Evolutionary conservation across 30 jellyfish, hydroid and myxozoan species (phyloP).

Genomic region (Hydractinia symbiolongicarpus): DNA sequence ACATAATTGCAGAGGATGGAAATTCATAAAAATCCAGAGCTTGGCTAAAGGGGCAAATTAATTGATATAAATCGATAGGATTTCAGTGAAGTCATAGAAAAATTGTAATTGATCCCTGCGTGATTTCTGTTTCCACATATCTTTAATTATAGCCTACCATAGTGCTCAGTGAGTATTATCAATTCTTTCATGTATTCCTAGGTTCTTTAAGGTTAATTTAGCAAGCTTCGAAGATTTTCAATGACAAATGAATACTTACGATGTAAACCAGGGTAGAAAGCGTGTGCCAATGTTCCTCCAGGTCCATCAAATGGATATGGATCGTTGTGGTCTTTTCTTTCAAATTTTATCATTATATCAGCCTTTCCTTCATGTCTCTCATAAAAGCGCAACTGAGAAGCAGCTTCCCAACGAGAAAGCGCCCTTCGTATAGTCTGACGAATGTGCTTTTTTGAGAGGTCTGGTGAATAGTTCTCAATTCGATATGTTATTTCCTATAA

Average conservation of each 20-base stretch:
- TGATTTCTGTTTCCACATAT: too few relatives aligned
- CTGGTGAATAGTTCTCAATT: conserved; percentile 42
- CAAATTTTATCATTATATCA: conserved; percentile 60
- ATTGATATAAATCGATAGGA: too few relatives aligned
- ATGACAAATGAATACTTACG: background rate
- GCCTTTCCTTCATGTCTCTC: conserved; percentile 57
- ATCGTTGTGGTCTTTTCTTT: conserved; percentile 56
- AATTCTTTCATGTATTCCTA: too few relatives aligned
- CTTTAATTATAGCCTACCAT: too few relatives aligned
- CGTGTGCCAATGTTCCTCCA: conserved; percentile 96
- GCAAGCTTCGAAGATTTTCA: background rate
- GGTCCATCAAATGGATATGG: conserved; percentile 91
- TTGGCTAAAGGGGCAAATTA: too few relatives aligned
- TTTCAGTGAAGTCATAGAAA: too few relatives aligned
- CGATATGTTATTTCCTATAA: conserved; percentile 55
- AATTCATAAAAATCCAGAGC: too few relatives aligned
- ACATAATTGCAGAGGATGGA: too few relatives aligned
- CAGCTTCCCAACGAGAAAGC: conserved; percentile 65
- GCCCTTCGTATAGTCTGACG: conserved; percentile 42
- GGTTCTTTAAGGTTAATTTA: background rate
- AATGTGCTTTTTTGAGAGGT: conserved; percentile 31
- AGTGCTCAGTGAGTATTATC: too few relatives aligned
- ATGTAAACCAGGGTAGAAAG: conserved; percentile 63
- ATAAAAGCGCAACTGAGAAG: conserved; percentile 40
- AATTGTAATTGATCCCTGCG: too few relatives aligned